These are phyloP conservation scores for Muscicapa striata DNA, from an alignment of 2,797 vertebrate genomes.

Conservation along the genomic window DNA sequence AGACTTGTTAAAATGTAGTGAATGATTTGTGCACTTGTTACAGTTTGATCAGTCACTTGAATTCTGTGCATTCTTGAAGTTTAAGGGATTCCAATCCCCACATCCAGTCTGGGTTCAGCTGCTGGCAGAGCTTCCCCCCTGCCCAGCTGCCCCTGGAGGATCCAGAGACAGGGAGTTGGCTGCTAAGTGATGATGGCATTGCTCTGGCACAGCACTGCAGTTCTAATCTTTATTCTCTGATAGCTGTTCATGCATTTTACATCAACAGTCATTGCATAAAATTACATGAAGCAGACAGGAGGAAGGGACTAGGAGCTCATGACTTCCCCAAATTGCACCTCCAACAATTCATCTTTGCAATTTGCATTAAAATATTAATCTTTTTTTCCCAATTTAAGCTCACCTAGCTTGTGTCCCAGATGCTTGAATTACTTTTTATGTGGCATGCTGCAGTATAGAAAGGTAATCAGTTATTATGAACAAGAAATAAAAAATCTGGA, in stretches of 20 bases:
- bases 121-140: not conserved
- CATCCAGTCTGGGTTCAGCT: not conserved
- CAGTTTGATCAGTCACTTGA: not conserved
- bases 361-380: not conserved
- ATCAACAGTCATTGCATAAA: not conserved
- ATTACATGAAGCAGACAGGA: not conserved
- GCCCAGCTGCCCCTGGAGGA: accelerated
- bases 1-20: not conserved
- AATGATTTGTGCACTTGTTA: not conserved
- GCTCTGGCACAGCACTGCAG: not conserved
- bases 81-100: not conserved
- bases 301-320: not conserved
- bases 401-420: not conserved
- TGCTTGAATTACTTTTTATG: not conserved
- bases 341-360: not conserved
- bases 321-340: not conserved
- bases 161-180: not conserved
- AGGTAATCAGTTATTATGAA: not conserved
- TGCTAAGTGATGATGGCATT: not conserved
- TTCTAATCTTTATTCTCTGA: not conserved
- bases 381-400: not conserved
- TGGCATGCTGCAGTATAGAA: not conserved
- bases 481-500: not conserved
- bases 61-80: not conserved
- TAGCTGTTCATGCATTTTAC: not conserved